These are phyloP conservation scores for Labroides dimidiatus DNA, from an alignment of 2,797 vertebrate genomes.

Conservation along the genomic window DNA sequence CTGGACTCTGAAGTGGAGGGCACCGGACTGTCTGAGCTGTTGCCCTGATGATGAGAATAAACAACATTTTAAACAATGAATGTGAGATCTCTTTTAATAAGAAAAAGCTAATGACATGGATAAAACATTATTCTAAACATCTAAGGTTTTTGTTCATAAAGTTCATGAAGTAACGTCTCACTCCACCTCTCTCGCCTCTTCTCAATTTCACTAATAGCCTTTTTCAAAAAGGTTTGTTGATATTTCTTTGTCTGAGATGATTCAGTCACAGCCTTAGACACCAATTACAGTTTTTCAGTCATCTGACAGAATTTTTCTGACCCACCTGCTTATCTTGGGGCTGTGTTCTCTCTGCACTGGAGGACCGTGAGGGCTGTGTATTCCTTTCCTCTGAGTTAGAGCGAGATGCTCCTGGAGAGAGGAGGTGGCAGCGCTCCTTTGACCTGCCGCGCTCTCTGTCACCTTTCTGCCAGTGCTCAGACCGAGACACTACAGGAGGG, in stretches of 20 bases:
- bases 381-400: slow-evolving; percentile 94
- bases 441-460: slow-evolving; percentile 91
- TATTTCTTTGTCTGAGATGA: no score
- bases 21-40: slow-evolving; percentile 96
- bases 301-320: not conserved
- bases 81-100: not conserved
- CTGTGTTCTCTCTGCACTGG: slow-evolving; percentile 88
- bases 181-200: no score
- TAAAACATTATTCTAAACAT: no score
- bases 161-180: no score
- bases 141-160: no score
- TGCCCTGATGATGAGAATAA: slow-evolving; percentile 83
- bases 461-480: slow-evolving; percentile 88
- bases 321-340: slow-evolving; percentile 88
- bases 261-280: no score
- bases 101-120: not conserved
- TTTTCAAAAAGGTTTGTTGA: no score
- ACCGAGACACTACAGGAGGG: slow-evolving; percentile 86
- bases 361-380: slow-evolving; percentile 89
- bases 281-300: no score
- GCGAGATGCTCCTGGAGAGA: slow-evolving; percentile 91
- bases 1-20: slow-evolving; percentile 97
- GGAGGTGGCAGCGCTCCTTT: slow-evolving; percentile 94
- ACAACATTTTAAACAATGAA: not conserved
- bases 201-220: no score